Percentiles rank a stretch among this genome's conserved stretches.
Evolutionary conservation across 35 echinoderm and acorn worm species (phyloP).

Genomic region (Anneissia japonica): DNA sequence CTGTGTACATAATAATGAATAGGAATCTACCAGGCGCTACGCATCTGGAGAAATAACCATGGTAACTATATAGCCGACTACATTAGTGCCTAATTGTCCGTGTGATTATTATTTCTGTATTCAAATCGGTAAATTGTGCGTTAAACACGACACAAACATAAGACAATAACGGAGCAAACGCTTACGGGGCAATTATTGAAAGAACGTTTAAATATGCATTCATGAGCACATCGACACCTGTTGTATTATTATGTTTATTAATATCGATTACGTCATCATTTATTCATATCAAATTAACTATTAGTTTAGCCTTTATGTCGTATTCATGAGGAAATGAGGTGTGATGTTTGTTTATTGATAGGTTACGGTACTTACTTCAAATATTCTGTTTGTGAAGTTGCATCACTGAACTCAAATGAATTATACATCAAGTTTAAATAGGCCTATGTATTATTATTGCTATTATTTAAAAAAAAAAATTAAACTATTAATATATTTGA

Average conservation of each 20-base stretch:
- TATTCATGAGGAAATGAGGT: not conserved
- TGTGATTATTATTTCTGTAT: not conserved
- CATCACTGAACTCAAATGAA: no score
- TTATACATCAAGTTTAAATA: no score
- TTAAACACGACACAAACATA: not conserved
- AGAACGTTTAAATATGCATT: not conserved
- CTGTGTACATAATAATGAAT: not conserved
- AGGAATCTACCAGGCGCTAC: not conserved
- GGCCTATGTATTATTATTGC: no score
- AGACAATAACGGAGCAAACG: not conserved
- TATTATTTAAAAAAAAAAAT: no score
- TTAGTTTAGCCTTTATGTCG: not conserved
- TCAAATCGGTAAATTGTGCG: not conserved
- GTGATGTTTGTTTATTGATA: not conserved
- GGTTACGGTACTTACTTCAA: no score
- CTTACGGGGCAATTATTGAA: not conserved
- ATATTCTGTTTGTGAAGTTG: no score
- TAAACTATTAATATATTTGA: no score
- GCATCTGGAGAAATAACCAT: not conserved
- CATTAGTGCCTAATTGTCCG: not conserved
- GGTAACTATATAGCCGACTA: not conserved
- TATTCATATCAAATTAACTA: not conserved
- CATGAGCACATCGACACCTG: not conserved
- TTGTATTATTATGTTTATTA: not conserved
- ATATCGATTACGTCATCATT: slow-evolving; percentile 1